A percentile compares a stretch with the other conserved stretches of the same genome.
Evolutionary conservation across 2,797 vertebrate species (phyloP).

Genomic region (Natrix natrix): DNA sequence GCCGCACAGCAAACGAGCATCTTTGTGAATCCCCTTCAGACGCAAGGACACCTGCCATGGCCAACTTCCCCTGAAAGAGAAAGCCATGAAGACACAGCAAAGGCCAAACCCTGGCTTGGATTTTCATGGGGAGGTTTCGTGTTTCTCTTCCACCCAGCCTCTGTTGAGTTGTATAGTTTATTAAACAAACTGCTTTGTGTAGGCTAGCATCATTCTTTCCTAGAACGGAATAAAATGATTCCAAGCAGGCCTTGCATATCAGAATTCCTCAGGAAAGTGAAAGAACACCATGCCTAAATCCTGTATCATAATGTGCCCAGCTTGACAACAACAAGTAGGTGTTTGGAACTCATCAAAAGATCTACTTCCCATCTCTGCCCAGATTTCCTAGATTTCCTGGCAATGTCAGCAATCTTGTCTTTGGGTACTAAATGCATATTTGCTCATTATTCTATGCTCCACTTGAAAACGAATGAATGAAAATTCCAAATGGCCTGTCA

Average conservation of each 20-base stretch:
- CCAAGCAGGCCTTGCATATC: not conserved
- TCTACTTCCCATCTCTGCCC: too few relatives aligned
- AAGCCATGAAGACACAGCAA: not conserved
- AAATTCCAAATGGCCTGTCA: not conserved
- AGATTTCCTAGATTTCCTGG: not conserved
- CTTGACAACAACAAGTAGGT: not conserved
- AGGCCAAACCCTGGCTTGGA: not conserved
- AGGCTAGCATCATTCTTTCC: conserved; percentile 5
- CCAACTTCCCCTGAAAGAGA: conserved; percentile 80
- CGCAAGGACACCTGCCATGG: conserved; percentile 90
- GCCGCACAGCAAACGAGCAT: conserved; percentile 82
- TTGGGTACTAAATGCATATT: not conserved
- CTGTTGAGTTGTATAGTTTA: not conserved
- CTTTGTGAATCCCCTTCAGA: conserved; percentile 78
- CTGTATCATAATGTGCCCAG: too few relatives aligned
- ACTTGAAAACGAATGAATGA: not conserved
- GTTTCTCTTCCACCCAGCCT: not conserved
- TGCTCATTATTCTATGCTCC: not conserved
- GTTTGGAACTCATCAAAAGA: not conserved
- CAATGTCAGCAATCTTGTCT: not conserved
- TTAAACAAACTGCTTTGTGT: not conserved
- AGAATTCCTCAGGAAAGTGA: not conserved
- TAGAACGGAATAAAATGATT: not conserved
- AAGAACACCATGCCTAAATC: not conserved
- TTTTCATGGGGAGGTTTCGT: not conserved